Percentiles rank a stretch among this genome's conserved stretches.
These are phyloP conservation scores for Pyralis farinalis DNA, from an alignment of 2,888 invertebrate genomes.

Conservation along the genomic window DNA sequence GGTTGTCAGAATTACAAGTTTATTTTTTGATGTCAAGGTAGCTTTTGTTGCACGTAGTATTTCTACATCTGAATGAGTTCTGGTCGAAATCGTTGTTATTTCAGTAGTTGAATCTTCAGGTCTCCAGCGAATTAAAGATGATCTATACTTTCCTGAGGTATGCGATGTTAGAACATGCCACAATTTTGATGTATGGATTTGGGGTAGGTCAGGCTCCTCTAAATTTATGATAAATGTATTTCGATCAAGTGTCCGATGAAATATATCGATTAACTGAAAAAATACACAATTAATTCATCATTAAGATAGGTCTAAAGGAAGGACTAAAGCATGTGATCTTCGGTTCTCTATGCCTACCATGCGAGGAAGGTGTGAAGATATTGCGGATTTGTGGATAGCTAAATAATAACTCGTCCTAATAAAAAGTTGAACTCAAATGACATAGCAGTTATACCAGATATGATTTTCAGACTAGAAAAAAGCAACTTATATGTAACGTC, in stretches of 20 bases:
- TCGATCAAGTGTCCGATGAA: slow-evolving; percentile 22
- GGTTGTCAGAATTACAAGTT: slow-evolving; percentile 29
- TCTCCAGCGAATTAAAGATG: slow-evolving; percentile 31
- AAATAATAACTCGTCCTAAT: no score
- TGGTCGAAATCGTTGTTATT: slow-evolving; percentile 30
- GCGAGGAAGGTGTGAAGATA: no score
- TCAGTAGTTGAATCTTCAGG: slow-evolving; percentile 21
- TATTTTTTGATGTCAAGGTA: slow-evolving; percentile 27
- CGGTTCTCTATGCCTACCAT: no score
- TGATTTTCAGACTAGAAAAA: no score
- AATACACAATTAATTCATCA: no score
- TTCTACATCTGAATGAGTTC: slow-evolving; percentile 26
- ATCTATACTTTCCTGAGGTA: slow-evolving; percentile 10
- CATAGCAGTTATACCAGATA: no score
- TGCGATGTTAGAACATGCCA: slow-evolving; percentile 22
- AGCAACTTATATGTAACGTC: no score
- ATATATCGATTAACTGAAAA: slow-evolving; percentile 29
- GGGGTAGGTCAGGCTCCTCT: slow-evolving; percentile 14
- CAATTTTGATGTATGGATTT: background rate
- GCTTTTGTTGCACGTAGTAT: slow-evolving; percentile 23
- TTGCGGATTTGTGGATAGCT: no score
- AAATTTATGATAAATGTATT: slow-evolving; percentile 32
- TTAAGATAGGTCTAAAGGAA: no score
- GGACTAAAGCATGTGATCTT: no score
- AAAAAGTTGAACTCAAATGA: no score